Conservation (phyloP, 2,113 vertebrate genomes). For the Dicentrarchus labrax region DNA sequence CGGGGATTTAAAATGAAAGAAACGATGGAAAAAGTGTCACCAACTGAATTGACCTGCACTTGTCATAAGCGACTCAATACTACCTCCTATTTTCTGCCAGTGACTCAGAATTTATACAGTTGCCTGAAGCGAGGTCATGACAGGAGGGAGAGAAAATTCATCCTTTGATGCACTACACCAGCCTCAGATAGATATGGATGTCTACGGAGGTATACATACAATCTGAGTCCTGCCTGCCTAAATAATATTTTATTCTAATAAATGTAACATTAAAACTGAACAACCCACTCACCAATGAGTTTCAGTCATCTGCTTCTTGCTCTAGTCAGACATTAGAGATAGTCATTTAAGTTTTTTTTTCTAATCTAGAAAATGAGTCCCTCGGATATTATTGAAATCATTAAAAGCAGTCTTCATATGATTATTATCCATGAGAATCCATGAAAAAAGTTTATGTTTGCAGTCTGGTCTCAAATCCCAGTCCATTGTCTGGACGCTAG, state of each 20-base stretch:
- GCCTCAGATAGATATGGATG: background rate
- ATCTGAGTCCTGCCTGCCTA: background rate
- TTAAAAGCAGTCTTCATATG: no score
- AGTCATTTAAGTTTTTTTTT: background rate
- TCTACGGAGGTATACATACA: background rate
- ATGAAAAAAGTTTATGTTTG: conserved; percentile 25
- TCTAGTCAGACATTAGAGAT: background rate
- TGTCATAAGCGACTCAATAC: background rate
- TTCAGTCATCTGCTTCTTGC: background rate
- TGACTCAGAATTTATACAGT: background rate
- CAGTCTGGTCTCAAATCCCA: conserved; percentile 4
- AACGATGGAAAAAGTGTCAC: background rate
- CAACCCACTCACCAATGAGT: background rate
- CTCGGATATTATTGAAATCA: background rate
- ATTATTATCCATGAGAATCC: background rate
- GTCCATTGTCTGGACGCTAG: conserved; percentile 40
- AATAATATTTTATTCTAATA: background rate
- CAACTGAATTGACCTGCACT: background rate
- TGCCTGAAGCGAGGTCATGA: conserved; percentile 16
- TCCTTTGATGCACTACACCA: background rate
- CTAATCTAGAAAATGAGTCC: background rate
- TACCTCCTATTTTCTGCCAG: conserved; percentile 5
- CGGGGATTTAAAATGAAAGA: background rate
- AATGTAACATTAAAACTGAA: conserved; percentile 1
- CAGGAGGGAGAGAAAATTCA: conserved; percentile 8